phyloP scores from a whole-genome alignment of 1,140 invertebrate genomes.

The Drosophila orosa region DNA sequence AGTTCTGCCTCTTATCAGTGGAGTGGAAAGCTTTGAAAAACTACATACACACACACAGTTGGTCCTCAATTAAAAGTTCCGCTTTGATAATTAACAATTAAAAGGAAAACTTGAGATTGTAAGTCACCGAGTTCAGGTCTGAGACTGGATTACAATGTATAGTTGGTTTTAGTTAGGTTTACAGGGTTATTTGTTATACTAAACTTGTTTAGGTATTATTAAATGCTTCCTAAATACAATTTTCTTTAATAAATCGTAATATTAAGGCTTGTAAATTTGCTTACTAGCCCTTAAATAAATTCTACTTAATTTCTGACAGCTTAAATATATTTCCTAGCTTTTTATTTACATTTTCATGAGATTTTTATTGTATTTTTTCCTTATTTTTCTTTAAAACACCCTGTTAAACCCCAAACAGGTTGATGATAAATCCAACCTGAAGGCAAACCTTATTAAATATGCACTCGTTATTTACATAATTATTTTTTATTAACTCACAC shows the following conservation, averaged over 20 bases:
- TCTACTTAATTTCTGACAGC: background rate
- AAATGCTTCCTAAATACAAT: no score
- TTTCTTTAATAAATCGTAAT: no score
- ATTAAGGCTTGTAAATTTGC: no score
- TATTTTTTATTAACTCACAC: slow-evolving; percentile 44
- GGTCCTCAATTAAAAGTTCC: slow-evolving; percentile 73
- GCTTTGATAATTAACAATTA: slow-evolving; percentile 50
- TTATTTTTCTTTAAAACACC: slow-evolving; percentile 6
- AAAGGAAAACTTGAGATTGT: slow-evolving; percentile 38
- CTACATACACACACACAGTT: slow-evolving; percentile 19
- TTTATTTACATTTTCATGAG: background rate
- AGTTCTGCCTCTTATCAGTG: slow-evolving; percentile 48
- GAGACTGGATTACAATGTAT: slow-evolving; percentile 26
- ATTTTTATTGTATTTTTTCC: background rate
- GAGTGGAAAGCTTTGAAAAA: slow-evolving; percentile 31
- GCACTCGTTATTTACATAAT: slow-evolving; percentile 44
- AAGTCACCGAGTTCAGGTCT: slow-evolving; percentile 31
- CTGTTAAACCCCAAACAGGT: slow-evolving; percentile 2
- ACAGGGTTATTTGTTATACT: slow-evolving; percentile 2
- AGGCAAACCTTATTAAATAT: slow-evolving; percentile 27
- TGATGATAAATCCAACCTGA: slow-evolving; percentile 19
- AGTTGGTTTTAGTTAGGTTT: slow-evolving; percentile 4
- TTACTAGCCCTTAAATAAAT: no score
- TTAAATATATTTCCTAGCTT: no score
- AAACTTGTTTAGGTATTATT: no score